Evolutionary conservation across 2,797 vertebrate genomes (phyloP).

Genomic region (Brachymystax lenok): DNA sequence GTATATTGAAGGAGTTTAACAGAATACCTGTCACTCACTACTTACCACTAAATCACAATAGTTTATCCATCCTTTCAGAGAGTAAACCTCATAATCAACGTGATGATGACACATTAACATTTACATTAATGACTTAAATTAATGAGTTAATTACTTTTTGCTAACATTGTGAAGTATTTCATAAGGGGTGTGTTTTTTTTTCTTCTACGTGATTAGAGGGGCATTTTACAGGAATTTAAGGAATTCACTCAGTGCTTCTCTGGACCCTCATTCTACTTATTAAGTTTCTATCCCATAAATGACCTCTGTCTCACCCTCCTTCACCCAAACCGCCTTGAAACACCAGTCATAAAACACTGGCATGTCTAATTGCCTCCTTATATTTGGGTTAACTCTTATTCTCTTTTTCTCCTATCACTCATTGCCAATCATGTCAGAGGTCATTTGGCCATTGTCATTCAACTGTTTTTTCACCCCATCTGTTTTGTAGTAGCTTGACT

Average conservation of each 20-base stretch:
- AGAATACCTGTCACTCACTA: slow-evolving; percentile 6
- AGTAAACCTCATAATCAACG: background rate
- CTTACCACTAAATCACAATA: too few species aligned
- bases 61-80: background rate
- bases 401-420: background rate
- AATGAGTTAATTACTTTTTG: slow-evolving; percentile 19
- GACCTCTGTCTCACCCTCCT: slow-evolving; percentile 34
- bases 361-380: background rate
- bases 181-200: slow-evolving; percentile 39
- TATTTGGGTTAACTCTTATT: background rate
- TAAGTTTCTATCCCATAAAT: slow-evolving; percentile 57
- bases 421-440: background rate
- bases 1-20: background rate
- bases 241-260: slow-evolving; percentile 60
- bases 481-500: background rate
- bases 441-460: background rate
- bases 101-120: slow-evolving; percentile 23
- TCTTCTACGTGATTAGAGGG: slow-evolving; percentile 42
- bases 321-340: slow-evolving; percentile 5
- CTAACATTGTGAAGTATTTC: slow-evolving; percentile 45
- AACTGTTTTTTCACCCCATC: background rate
- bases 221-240: slow-evolving; percentile 45
- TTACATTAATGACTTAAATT: background rate
- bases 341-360: background rate
- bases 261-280: slow-evolving; percentile 37